Base-by-base conservation (phyloP, 2,797 vertebrate species). In the Propithecus perrieri region DNA sequence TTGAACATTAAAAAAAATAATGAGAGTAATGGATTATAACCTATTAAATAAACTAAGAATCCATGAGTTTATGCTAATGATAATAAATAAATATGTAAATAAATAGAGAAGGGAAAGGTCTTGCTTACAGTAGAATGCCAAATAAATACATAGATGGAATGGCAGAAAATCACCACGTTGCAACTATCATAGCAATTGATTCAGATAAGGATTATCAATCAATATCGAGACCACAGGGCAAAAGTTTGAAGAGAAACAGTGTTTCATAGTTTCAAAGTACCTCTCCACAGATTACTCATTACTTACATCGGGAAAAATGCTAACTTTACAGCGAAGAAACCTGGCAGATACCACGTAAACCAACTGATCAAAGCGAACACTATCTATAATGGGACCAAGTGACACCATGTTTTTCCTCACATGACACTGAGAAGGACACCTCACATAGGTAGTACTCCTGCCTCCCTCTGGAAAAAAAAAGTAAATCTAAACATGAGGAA, bases 41-140 rank as follows among this genome's bases (percentile, higher is more conserved):
- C 48, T 85, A 78, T 84, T 89, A 67, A 95, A 74, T 85, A 93
- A 92, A 83, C 61, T 84, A 91, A 61, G 53, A 93, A 59, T 33
- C 43, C 18, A 75, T 24, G 13, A 57, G 14, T 46, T 30, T 96
- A 76, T 61, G 55, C 8, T 59, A 22, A 76, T 59, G 26, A 71
- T 50, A 41, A 67, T 59, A 83, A 65, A 48, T 86, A 65, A 96
- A 65, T 72, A 74, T 2, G 28, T 38, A 83, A 33, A 55, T 78
- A 85, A 26, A 50, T 53, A 57, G n/a, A 74, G 20, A 85, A 91
- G 12, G 43, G 14, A 80, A 95, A 55, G 57, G 55, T 78, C 46
- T 89, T 65, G 57, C 22, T 91, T 90, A 63, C 0, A 67, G 59
- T 94, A 65, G 65, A 85, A 91, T 91, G 78, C 35, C 30, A 97